A percentile compares a stretch with the other conserved stretches of the same genome.
Conservation (phyloP, 2,888 invertebrate genomes). For the Ametastegia equiseti region DNA sequence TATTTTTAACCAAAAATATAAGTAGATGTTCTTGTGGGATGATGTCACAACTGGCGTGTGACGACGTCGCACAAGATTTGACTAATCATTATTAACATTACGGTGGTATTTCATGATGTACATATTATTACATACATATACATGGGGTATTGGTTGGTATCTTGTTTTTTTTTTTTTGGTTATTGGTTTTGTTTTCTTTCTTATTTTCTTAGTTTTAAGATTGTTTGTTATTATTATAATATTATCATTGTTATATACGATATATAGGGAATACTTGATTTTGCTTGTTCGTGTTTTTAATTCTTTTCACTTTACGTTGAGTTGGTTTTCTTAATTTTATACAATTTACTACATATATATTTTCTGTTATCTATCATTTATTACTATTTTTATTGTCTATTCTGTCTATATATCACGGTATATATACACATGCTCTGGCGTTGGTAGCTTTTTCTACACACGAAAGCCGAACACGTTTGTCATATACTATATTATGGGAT, state of each 20-base stretch:
- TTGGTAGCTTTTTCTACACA: slow-evolving; percentile 29
- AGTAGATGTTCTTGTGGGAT: slow-evolving; percentile 11
- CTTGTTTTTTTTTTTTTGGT: slow-evolving; percentile 69
- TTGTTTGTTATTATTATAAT: slow-evolving; percentile 39
- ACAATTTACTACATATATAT: slow-evolving; percentile 48
- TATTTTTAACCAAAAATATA: slow-evolving; percentile 11
- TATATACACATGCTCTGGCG: slow-evolving; percentile 6
- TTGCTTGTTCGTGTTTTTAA: slow-evolving; percentile 70
- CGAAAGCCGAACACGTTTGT: not conserved
- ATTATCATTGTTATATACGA: slow-evolving; percentile 48
- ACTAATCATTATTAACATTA: slow-evolving; percentile 30
- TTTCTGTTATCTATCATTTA: slow-evolving; percentile 48
- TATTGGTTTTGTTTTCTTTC: slow-evolving; percentile 51
- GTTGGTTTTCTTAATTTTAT: slow-evolving; percentile 47
- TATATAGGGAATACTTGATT: slow-evolving; percentile 71
- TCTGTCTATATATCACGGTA: slow-evolving; percentile 33
- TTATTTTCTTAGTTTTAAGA: slow-evolving; percentile 57
- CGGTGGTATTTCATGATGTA: slow-evolving; percentile 33
- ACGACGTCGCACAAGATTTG: not conserved
- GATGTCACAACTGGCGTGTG: slow-evolving; percentile 44
- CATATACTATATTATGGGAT: slow-evolving; percentile 25
- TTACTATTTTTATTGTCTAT: not conserved
- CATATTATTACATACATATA: slow-evolving; percentile 60
- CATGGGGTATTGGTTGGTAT: slow-evolving; percentile 73
- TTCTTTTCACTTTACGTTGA: slow-evolving; percentile 49